Percentiles rank a stretch among this genome's conserved stretches.
phyloP scores from a whole-genome alignment of 2,797 vertebrate genomes.

The Acanthornis magna region DNA sequence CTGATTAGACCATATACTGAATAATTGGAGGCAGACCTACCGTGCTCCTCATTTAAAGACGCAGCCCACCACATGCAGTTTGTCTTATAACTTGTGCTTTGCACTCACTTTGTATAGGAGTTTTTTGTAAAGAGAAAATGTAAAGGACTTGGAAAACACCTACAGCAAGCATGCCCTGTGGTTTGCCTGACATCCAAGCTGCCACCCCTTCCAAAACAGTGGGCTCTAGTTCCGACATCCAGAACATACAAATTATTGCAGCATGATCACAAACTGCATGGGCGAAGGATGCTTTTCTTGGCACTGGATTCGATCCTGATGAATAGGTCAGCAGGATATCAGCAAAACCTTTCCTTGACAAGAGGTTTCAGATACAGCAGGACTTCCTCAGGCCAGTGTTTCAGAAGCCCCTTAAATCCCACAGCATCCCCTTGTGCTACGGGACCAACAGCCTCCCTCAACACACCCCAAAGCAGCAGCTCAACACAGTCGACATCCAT shows the following conservation, averaged over 20 bases:
- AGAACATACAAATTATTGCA: conserved; percentile 15
- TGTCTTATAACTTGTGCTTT: neutral
- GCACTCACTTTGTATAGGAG: neutral
- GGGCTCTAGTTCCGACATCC: neutral
- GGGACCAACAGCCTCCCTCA: neutral
- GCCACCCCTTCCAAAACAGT: neutral
- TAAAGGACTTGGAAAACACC: neutral
- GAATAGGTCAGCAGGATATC: neutral
- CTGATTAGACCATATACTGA: neutral
- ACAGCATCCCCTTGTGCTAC: neutral
- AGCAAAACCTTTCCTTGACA: neutral
- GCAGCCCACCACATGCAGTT: neutral
- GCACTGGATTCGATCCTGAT: neutral
- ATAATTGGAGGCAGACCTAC: conserved; percentile 8
- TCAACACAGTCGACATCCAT: neutral
- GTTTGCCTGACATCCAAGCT: conserved; percentile 33
- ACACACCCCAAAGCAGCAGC: neutral
- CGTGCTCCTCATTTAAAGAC: neutral
- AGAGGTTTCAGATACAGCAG: neutral
- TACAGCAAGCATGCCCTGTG: neutral
- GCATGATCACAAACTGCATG: neutral
- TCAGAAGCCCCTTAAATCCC: neutral
- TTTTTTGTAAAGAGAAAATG: neutral
- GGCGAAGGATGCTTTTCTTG: neutral
- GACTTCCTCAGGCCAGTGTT: neutral